A percentile compares a stretch with the other conserved stretches of the same genome.
phyloP scores from a whole-genome alignment of 2,888 invertebrate genomes.

The Acholoe squamosa region DNA sequence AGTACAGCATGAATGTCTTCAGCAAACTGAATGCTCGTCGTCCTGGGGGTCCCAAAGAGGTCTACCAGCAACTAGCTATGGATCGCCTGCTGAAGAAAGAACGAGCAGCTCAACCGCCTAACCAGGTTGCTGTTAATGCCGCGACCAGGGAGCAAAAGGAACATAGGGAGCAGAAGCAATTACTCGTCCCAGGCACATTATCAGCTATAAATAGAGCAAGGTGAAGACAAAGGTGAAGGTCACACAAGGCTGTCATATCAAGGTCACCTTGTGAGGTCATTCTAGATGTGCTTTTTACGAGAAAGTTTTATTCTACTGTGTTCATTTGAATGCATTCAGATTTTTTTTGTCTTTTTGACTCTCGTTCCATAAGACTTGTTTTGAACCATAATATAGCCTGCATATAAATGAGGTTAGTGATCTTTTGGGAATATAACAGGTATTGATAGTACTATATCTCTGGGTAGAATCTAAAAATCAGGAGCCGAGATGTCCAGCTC shows the following conservation, averaged over 20 bases:
- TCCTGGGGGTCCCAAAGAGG: background rate
- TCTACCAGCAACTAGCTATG: background rate
- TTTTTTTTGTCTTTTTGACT: no score
- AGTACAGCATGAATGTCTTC: slow-evolving; percentile 41
- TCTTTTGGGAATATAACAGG: no score
- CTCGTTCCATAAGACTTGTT: no score
- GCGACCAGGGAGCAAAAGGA: background rate
- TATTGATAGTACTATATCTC: no score
- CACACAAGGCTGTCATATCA: background rate
- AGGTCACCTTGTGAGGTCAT: slow-evolving; percentile 16
- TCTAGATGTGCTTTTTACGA: no score
- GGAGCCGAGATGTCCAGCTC: no score
- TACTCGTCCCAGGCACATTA: slow-evolving; percentile 16
- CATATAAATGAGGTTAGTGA: no score
- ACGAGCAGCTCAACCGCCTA: background rate
- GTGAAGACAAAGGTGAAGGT: slow-evolving; percentile 39
- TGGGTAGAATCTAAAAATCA: no score
- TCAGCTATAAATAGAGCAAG: background rate
- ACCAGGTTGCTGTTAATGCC: background rate
- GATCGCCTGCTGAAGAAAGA: background rate
- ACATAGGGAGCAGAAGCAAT: background rate
- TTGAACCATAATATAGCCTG: no score
- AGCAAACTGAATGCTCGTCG: background rate
- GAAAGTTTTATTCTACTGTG: no score
- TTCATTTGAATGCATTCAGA: no score